Base-by-base conservation (phyloP, 2,113 vertebrate genomes). In the Bos javanicus region DNA sequence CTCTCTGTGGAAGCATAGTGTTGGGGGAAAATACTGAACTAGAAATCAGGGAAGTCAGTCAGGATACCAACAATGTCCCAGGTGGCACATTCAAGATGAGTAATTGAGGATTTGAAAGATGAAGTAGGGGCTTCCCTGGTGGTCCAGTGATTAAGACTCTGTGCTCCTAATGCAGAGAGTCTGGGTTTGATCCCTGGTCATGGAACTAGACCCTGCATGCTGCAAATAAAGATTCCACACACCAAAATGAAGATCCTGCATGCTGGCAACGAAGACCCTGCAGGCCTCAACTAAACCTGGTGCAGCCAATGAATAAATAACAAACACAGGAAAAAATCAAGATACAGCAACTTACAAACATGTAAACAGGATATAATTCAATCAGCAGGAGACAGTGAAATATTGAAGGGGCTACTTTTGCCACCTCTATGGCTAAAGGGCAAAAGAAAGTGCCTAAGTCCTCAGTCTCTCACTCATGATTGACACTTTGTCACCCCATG, bases 231-330 rank as follows among this genome's bases (percentile, higher is more conserved):
- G 71, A 43, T 26, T 39, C 23, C 21, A 25, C 71, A 43, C 15
- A 21, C 23, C 39, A 43, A 12, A 76, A 2, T 26, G 39, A 43
- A 76, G 71, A 76, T 7, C 12, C 23, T 26, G 6, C 12, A 76
- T 12, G 4, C 3, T 26, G 71, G 71, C 12, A 14, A 13, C 0
- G 0, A 43, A 76, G 71, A 15, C 26, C 39, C 71, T 25, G 12
- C 15, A 39, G 21, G 67, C 36, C n/a, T 39, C 36, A 25, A 23
- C 39, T 39, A 74, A 74, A 74, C 10, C 67, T 0, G 0, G 23
- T 7, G 23, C 36, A 43, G 71, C 12, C 23, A 43, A 76, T 26
- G 6, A 76, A 43, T 76, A 14, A 76, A 26, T 76, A 43, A 43
- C 23, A 43, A 43, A 43, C 39, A 76, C 7, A 14, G 13, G 67